Conservation (phyloP, 2,113 vertebrate genomes). For the Anhinga rufa region DNA sequence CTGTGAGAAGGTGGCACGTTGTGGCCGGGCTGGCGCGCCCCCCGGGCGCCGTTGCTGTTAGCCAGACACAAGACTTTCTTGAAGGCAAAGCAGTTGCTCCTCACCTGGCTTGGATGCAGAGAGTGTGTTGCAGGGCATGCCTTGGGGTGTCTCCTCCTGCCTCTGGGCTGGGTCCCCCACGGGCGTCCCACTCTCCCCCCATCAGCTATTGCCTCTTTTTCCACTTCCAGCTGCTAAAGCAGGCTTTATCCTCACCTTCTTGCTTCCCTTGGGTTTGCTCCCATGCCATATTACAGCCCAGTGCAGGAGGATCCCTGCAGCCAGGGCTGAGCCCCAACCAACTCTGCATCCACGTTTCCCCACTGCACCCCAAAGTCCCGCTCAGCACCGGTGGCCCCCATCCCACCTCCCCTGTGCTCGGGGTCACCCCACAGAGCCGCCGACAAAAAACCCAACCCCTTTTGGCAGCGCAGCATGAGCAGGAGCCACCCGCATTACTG, state of each 20-base stretch:
- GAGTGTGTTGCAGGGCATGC: accelerated
- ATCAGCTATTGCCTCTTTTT: neutral
- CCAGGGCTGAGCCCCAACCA: neutral
- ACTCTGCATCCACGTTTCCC: neutral
- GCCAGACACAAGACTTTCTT: neutral
- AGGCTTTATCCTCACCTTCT: neutral
- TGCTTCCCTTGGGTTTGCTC: neutral
- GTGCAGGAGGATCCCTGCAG: too few relatives aligned
- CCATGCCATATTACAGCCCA: neutral
- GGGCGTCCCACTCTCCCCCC: neutral
- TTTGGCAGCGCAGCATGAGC: neutral
- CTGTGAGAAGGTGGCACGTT: neutral
- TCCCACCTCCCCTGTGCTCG: neutral
- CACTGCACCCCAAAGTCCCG: accelerated
- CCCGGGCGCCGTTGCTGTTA: accelerated
- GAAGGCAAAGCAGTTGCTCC: neutral
- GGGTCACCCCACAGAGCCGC: neutral
- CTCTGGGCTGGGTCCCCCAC: neutral
- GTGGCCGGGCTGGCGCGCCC: accelerated
- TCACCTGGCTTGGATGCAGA: neutral
- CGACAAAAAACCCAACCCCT: neutral
- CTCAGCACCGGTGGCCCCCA: accelerated
- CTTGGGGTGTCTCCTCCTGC: neutral
- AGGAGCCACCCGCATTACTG: neutral
- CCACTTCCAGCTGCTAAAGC: neutral